phyloP scores from a whole-genome alignment of 1,140 invertebrate species.

The Drosophila yakuba region DNA sequence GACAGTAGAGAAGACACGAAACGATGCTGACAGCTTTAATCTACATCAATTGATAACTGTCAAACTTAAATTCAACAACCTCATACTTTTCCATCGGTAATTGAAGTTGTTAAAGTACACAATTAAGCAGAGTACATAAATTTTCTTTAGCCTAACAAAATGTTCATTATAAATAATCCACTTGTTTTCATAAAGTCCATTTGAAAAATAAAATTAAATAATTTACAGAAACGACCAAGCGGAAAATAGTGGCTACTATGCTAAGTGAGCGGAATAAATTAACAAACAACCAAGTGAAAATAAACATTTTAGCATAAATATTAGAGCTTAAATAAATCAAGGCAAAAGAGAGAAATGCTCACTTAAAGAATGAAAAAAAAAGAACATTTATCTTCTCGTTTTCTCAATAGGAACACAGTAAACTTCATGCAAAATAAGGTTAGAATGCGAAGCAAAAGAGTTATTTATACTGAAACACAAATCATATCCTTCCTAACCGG shows the following conservation, averaged over 20 bases:
- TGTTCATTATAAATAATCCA: background rate
- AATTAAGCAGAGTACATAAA: too few species aligned
- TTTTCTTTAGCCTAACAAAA: too few species aligned
- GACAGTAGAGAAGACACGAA: background rate
- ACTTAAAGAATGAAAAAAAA: background rate
- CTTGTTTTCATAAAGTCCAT: too few species aligned
- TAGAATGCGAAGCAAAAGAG: too few species aligned
- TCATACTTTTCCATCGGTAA: too few species aligned
- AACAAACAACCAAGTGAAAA: background rate
- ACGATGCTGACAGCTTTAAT: background rate
- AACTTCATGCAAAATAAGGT: background rate
- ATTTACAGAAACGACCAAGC: background rate
- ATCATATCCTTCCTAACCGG: constrained; percentile 19
- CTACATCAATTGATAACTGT: background rate
- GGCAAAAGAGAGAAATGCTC: background rate
- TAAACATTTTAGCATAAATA: background rate
- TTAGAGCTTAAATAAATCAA: background rate
- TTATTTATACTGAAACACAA: constrained; percentile 7
- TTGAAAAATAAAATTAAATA: background rate
- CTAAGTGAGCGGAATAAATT: background rate
- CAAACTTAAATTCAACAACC: too few species aligned
- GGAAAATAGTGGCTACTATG: background rate
- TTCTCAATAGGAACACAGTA: too few species aligned
- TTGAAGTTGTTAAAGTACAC: too few species aligned
- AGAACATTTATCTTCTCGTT: background rate